These are phyloP conservation scores for Tyrannus savana DNA, from an alignment of 2,113 vertebrate species.

Conservation along the genomic window DNA sequence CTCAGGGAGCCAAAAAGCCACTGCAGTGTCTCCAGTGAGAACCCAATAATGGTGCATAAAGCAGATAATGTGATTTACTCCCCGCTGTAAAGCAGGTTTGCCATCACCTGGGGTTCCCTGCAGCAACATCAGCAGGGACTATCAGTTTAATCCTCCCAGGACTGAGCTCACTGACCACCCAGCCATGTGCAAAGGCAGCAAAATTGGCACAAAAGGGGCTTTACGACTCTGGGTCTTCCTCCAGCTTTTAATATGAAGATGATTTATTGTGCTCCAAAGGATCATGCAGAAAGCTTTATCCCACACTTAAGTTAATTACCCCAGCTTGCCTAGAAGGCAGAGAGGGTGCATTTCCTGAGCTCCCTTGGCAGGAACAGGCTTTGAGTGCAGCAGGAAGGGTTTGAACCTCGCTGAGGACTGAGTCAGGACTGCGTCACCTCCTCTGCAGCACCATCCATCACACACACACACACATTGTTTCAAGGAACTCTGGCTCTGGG, in stretches of 20 bases:
- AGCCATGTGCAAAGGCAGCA: neutral
- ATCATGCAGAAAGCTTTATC: constrained; percentile 22
- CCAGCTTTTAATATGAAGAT: constrained; percentile 20
- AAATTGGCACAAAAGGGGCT: neutral
- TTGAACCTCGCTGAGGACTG: constrained; percentile 30
- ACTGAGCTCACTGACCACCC: neutral
- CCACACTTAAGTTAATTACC: constrained; percentile 54
- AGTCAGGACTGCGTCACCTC: neutral
- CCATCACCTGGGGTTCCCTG: neutral
- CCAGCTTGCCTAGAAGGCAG: constrained; percentile 27
- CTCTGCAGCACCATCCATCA: constrained; percentile 40
- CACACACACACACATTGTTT: neutral
- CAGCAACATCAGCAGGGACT: neutral
- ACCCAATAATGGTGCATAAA: constrained; percentile 4
- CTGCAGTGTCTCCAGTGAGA: neutral
- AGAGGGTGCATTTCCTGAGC: constrained; percentile 20
- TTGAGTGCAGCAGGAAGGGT: neutral
- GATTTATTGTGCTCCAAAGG: constrained; percentile 9
- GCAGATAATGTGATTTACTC: constrained; percentile 13
- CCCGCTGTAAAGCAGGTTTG: neutral
- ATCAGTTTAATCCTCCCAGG: neutral
- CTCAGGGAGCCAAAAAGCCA: neutral
- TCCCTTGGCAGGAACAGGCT: neutral
- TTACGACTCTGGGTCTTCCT: neutral
- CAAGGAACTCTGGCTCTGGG: constrained; percentile 1